Base-by-base conservation (phyloP, 2,888 invertebrate species). In the Stomorhina lunata region DNA sequence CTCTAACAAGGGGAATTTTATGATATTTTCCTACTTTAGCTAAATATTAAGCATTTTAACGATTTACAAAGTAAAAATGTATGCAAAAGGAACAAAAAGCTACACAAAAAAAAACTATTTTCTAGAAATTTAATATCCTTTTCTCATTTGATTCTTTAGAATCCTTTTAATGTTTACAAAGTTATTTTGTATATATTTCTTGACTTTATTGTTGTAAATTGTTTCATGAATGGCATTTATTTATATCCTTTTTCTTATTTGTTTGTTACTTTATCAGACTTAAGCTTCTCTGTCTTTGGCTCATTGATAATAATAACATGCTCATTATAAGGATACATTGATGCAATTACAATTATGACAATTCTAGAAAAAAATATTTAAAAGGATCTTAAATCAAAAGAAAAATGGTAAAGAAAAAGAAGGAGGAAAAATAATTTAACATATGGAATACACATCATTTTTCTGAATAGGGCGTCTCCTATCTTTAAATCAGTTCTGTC, bases 291-390 rank as follows among this genome's bases (percentile, higher is more conserved):
- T 45, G n/a, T 12, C 48, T 59, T 68, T 34, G 61, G 50, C 65
- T 79, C 69, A 82, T 79, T 82, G 82, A 79, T 71, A 82, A 82
- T 59, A 75, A 66, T 71, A 77, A 68, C 68, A 76, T 82, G 65
- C 69, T 82, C 75, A 75, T 82, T 79, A 79, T 82, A 61, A 65
- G 37, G 50, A 59, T 45, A 75, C 75, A 71, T 66, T 79, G 50
- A 75, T 80, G 71, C 82, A 80, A 82, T 82, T 82, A 75, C 75
- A 82, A 80, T 81, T 73, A 66, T 76, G 65, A 82, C 79, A 82
- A 79, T 75, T 79, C n/a, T n/a, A n/a, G n/a, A n/a, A n/a, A n/a
- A n/a, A 75, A 79, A 53, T 32, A 37, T 76, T 53, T 59, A 25
- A 69, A 32, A 40, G 40, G 3, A 71, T 48, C 27, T 15, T 17